Base-by-base conservation (phyloP, 2,797 vertebrate genomes). In the Tamandua tetradactyla region DNA sequence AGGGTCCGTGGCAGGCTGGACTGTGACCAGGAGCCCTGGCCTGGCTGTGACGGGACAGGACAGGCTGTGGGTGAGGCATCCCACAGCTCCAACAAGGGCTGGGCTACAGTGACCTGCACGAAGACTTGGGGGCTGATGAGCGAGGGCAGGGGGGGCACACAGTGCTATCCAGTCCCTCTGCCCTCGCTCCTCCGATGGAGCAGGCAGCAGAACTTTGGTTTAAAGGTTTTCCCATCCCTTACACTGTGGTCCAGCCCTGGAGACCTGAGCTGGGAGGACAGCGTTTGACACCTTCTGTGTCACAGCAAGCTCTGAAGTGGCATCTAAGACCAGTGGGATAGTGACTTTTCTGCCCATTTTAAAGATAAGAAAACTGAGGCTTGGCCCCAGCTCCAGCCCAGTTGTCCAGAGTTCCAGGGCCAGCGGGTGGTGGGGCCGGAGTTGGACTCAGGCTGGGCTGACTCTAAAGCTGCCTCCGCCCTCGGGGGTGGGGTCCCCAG, bases 141-240 rank as follows among this genome's bases (percentile, higher is more conserved):
- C 0, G 0, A 55, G 40, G 64, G n/a, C 10, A 27, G 14, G 25
- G 35, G n/a, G 44, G 52, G 62, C 1, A 4, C 0, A 14, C 9
- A 12, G 22, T 61, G 18, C 59, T 20, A 15, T 18, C 1, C 0
- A 3, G 25, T 25, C 49, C 17, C 32, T 55, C 47, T 11, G 27
- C 8, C 55, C 52, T 23, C 40, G 49, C 27, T 18, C 22, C 52
- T 83, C 47, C 1, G 0, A 23, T 0, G 2, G 44, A 20, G 1
- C 49, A 32, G 79, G 61, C 8, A 1, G 61, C 8, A 1, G 37
- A 61, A 35, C 61, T 59, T 49, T 0, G 4, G 20, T 20, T 55
- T 18, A 30, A 68, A 89, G 37, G 27, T n/a, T 35, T 32, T n/a
- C 49, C 27, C 20, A 0, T 44, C 68, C 68, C 23, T 27, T 1